Percentiles rank a stretch among this genome's conserved stretches.
phyloP scores from a whole-genome alignment of 2,113 vertebrate species.

The Turdus rufiventris region DNA sequence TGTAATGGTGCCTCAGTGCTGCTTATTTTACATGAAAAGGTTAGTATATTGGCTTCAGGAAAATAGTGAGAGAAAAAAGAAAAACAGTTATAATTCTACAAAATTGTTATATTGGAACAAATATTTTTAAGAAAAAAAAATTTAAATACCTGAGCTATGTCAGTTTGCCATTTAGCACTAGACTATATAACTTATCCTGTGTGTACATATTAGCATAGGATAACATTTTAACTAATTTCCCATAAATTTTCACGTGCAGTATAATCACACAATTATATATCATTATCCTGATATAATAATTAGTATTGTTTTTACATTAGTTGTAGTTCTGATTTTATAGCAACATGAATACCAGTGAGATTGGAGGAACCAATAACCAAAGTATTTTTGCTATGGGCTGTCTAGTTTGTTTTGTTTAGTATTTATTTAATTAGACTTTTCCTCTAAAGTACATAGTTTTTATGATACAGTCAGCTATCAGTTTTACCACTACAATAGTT shows the following conservation, averaged over 20 bases:
- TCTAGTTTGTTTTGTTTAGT: not conserved
- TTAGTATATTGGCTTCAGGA: not conserved
- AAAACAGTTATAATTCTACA: not conserved
- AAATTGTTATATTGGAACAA: not conserved
- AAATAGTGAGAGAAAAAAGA: not conserved
- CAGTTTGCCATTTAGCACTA: not conserved
- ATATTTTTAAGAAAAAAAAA: no score
- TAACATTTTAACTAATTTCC: not conserved
- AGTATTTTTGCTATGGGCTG: not conserved
- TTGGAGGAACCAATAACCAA: not conserved
- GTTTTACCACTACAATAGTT: not conserved
- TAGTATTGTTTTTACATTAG: not conserved
- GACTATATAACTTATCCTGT: not conserved
- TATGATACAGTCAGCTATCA: slow-evolving; percentile 16
- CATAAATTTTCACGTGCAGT: not conserved
- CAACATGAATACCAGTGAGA: not conserved
- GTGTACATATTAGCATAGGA: not conserved
- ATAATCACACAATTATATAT: not conserved
- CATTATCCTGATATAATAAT: not conserved
- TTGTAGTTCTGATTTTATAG: not conserved
- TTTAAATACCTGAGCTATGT: not conserved
- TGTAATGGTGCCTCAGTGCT: not conserved
- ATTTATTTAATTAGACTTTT: slow-evolving; percentile 33
- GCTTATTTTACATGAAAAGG: not conserved
- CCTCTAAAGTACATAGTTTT: slow-evolving; percentile 30